Percentiles rank a stretch among this genome's conserved stretches.
phyloP scores from a whole-genome alignment of 2,888 invertebrate species.

The Lapara coniferarum region DNA sequence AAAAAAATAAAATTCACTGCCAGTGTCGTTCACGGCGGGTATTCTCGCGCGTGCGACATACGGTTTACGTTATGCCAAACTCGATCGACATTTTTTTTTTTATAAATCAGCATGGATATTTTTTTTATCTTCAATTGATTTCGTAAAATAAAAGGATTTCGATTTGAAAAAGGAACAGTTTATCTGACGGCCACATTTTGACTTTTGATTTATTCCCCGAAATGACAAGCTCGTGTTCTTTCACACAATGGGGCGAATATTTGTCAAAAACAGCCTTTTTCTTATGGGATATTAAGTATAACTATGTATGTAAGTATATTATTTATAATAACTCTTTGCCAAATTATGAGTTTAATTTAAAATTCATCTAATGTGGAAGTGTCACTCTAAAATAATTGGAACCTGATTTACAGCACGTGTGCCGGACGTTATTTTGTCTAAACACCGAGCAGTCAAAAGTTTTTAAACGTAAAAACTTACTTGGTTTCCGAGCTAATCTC shows the following conservation, averaged over 20 bases:
- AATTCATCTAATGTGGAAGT: not conserved
- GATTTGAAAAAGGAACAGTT: no score
- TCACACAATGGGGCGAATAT: no score
- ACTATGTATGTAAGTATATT: no score
- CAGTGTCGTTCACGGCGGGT: conserved; percentile 16
- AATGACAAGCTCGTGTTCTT: no score
- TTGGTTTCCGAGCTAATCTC: no score
- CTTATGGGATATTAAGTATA: no score
- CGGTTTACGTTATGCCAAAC: not conserved
- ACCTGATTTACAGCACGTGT: not conserved
- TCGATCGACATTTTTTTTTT: not conserved
- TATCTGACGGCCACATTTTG: no score
- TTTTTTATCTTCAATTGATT: no score
- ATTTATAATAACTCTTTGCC: not conserved
- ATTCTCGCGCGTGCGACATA: conserved; percentile 17
- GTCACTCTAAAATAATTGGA: not conserved
- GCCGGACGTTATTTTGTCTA: not conserved
- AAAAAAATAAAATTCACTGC: conserved; percentile 20
- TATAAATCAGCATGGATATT: no score
- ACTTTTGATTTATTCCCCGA: no score
- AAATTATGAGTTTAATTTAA: not conserved
- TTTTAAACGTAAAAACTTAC: not conserved
- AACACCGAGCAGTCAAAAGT: not conserved
- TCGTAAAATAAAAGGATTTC: no score
- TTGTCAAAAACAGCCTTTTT: no score